Evolutionary conservation across 2,113 vertebrate genomes (phyloP), one percentile per base, ranked within the genome.

Genomic region (Pelodiscus sinensis): DNA sequence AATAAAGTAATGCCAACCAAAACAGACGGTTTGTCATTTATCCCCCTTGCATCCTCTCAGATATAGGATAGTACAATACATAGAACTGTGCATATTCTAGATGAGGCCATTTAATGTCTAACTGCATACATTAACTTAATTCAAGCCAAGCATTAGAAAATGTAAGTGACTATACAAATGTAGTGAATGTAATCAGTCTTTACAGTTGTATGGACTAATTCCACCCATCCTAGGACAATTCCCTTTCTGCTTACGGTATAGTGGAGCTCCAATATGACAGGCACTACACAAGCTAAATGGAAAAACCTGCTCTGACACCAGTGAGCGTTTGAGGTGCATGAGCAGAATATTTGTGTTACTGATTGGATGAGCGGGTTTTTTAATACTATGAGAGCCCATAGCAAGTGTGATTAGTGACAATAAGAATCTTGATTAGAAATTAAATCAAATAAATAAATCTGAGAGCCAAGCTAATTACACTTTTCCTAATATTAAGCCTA

Each of bases 101-200:
- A 18, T 5, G 9, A 4, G n/a, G 15, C 18, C 21, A 71, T 71
- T 71, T 71, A 71, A 71, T 35, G 35, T 71, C 18, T 9, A 71
- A 19, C 9, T 35, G 18, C 82, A 62, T 3, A 38, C 18, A 90
- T 12, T 19, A 88, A 71, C 95, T n/a, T n/a, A n/a, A n/a, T n/a
- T 35, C 25, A 55, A 85, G 90, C 88, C 25, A 55, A 89, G 25
- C 84, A 81, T 83, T 88, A 44, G 27, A 79, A 86, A 82, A 79
- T 15, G 0, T 0, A 52, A 51, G 2, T n/a, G 8, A 83, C 13
- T 83, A 8, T n/a, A 87, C 7, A 24, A 60, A 81, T 27, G 82
- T 3, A 78, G 60, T 15, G 85, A 84, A 92, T 52, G 68, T 13
- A 68, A 57, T 31, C 55, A 31, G 18, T 87, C 51, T 31, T 93